Evolutionary conservation across 2,797 vertebrate species (phyloP), one percentile per base, ranked within the genome.

Genomic region (Uromys caudimaculatus): DNA sequence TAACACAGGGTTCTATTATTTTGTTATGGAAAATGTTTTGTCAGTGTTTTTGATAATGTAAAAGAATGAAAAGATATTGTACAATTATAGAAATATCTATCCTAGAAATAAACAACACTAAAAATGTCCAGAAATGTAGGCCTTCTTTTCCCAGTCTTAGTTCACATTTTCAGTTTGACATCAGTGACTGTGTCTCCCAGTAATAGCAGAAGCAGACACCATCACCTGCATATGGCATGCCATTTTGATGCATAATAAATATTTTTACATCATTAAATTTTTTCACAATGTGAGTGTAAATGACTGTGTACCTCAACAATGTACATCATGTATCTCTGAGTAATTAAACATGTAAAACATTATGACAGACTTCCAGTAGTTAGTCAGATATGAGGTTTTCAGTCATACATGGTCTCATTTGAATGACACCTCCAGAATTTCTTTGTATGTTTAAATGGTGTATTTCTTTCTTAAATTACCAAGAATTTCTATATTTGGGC

Each of bases 391-490:
- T 81, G 32, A 73, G 88, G n/a, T 27, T 24, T 79, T 87, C 27
- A 93, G 35, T 9, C 90, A 75, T n/a, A 1, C 71, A 90, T 97
- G 47, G 3, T 71, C 75, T 94, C 12, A 75, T 79, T 35, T 87
- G 16, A 76, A 9, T 56, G 62, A 52, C 64, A 75, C 23, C 82
- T 89, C 73, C 5, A 67, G 58, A 92, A 93, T 2, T 27, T 83
- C 81, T n/a, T 14, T 64, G 17, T 82, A 52, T 14, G 95, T 94
- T 71, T 67, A 73, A 91, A 93, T 77, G 27, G 50, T n/a, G 6
- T 47, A 35, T 89, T 92, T 96, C 3, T 38, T 97, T 95, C 44
- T 87, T 44, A 67, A 84, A 41, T 76, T 73, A 84, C 3, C 21
- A 95, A 47, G 29, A 16, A 24, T 85, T 93, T 62, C 16, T 21